These are phyloP conservation scores for Hylia prasina DNA, from an alignment of 2,113 vertebrate species.

Conservation along the genomic window DNA sequence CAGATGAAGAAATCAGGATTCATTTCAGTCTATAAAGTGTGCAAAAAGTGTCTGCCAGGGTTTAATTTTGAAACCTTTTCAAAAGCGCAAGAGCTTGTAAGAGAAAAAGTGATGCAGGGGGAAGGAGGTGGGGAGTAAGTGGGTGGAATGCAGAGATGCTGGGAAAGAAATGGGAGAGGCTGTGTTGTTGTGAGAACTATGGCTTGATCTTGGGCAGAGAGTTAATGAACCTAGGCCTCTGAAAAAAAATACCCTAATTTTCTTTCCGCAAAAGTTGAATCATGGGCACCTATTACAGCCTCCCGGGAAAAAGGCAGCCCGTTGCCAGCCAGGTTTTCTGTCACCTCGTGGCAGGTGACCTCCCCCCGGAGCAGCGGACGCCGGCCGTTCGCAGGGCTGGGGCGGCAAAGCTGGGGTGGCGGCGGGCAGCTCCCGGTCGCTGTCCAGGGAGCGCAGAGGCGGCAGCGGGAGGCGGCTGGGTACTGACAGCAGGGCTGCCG, in stretches of 20 bases:
- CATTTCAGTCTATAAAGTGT: background rate
- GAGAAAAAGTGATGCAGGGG: background rate
- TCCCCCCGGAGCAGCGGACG: background rate
- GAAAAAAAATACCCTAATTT: background rate
- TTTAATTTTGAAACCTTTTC: background rate
- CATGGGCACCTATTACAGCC: background rate
- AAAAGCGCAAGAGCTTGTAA: background rate
- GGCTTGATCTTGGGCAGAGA: background rate
- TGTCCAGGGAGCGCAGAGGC: background rate
- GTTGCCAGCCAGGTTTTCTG: background rate
- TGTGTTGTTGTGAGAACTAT: rapidly evolving
- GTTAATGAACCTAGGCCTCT: background rate
- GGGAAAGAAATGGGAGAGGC: background rate
- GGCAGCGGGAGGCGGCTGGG: background rate
- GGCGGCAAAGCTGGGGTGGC: background rate
- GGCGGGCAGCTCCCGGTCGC: background rate
- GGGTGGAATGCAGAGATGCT: background rate
- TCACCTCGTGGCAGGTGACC: background rate
- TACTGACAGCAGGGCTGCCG: background rate
- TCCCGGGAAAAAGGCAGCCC: background rate
- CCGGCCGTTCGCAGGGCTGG: background rate
- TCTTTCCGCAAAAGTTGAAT: background rate
- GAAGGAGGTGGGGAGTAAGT: background rate
- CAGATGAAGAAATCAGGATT: background rate
- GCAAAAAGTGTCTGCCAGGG: background rate